phyloP scores from a whole-genome alignment of 2,113 vertebrate genomes.

The Gadus chalcogrammus region DNA sequence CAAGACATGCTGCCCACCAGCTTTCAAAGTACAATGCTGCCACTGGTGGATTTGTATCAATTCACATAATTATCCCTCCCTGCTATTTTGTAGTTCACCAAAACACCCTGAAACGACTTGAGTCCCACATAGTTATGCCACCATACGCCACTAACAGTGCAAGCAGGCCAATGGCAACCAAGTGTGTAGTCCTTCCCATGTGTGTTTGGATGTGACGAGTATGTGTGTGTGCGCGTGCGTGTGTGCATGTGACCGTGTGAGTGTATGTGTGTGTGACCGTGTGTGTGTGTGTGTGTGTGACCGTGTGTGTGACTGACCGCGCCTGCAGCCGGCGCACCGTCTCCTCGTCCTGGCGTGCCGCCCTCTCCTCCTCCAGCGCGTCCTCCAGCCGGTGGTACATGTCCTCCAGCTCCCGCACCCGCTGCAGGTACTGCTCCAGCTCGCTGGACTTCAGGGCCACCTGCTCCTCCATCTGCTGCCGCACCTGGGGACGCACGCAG shows the following conservation, averaged over 20 bases:
- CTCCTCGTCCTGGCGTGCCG: conserved; percentile 92
- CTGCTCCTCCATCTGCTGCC: conserved; percentile 93
- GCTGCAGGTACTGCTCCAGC: conserved; percentile 90
- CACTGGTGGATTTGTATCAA: too few species aligned
- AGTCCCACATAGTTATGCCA: too few species aligned
- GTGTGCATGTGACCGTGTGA: not conserved
- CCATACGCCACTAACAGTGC: too few species aligned
- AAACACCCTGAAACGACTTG: too few species aligned
- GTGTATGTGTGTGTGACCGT: not conserved
- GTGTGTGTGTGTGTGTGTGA: not conserved
- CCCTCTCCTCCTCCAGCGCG: conserved; percentile 88
- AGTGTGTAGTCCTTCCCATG: too few species aligned
- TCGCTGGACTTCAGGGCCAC: conserved; percentile 94
- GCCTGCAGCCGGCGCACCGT: conserved; percentile 86
- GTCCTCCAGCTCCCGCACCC: conserved; percentile 88
- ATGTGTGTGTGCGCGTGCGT: not conserved
- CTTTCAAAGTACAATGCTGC: too few species aligned
- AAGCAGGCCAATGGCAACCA: too few species aligned
- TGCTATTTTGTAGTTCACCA: too few species aligned
- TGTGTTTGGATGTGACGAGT: too few species aligned
- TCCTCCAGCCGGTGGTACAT: conserved; percentile 90
- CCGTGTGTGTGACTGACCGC: conserved; percentile 68
- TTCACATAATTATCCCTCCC: too few species aligned
- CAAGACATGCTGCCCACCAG: too few species aligned
- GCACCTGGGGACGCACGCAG: conserved; percentile 72